These are phyloP conservation scores for Drosophila equinoxialis DNA, from an alignment of 1,140 invertebrate genomes.

Conservation along the genomic window DNA sequence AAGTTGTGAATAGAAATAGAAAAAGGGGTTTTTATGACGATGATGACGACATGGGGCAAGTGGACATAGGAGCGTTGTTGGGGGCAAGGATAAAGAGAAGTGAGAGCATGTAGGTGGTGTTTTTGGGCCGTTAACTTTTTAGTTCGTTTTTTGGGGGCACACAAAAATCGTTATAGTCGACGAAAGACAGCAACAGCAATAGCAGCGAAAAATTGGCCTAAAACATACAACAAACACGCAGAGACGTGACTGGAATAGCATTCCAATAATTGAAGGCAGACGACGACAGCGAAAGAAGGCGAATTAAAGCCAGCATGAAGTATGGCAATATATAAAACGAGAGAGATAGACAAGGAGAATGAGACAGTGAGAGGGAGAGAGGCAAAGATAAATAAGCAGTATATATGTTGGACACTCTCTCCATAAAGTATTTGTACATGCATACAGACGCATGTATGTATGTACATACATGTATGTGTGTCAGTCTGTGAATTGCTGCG, in stretches of 20 bases:
- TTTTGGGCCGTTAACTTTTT: constrained; percentile 12
- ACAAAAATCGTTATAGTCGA: constrained; percentile 15
- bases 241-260: constrained; percentile 73
- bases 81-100: too few species aligned
- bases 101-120: not conserved
- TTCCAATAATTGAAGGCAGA: constrained; percentile 69
- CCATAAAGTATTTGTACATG: not conserved
- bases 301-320: constrained; percentile 73
- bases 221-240: constrained; percentile 54
- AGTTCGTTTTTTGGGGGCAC: constrained; percentile 12
- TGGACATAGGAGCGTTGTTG: constrained; percentile 2
- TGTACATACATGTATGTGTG: constrained; percentile 20
- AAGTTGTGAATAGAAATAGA: constrained; percentile 9
- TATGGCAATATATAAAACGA: constrained; percentile 34
- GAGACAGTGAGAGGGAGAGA: too few species aligned
- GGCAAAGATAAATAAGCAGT: not conserved
- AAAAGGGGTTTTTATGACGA: not conserved
- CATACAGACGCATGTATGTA: not conserved
- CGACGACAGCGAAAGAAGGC: constrained; percentile 56
- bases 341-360: not conserved
- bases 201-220: constrained; percentile 2
- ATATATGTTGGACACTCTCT: not conserved
- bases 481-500: constrained; percentile 11
- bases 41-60: not conserved
- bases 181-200: constrained; percentile 17